Base-by-base conservation (phyloP, 2,888 invertebrate species). In the Chromoteleia sp. region DNA sequence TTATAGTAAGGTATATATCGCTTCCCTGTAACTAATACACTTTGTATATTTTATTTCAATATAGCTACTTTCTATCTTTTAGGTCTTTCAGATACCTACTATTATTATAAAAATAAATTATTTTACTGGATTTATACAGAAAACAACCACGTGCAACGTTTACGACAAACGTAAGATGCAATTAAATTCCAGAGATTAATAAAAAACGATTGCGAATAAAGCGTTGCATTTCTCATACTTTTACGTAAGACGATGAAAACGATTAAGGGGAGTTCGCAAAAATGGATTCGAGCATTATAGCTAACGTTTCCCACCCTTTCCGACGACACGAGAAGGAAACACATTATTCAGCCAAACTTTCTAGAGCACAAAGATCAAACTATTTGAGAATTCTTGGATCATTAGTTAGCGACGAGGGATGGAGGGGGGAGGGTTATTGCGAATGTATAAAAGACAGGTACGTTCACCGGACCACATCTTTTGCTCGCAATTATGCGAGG, bases 201-300 rank as follows among this genome's bases (percentile, higher is more conserved):
- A 50, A 58, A 50, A 73, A 63, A 74, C 25, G 73, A 73, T 73
- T 52, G 43, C 56, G 30, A 45, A 54, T 43, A 41, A 61, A 30
- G 73, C 48, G 65, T 58, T 63, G 74, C 58, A 56, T 65, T 74
- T 74, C 74, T 74, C 65, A 65, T 12, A 67, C 21, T 59, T 67
- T 75, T 67, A 75, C 21, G 59, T 75, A 67, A 75, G 52, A 17
- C 41, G 36, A 75, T 67, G 58, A 52, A 67, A 75, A 52, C 54
- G 58, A 75, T 75, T 65, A 67, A 67, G 52, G 52, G 43, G 48
- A 19, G 21, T 6, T 10, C 8, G 12, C 19, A 41, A 59, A 70
- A 71, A 59, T 71, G 25, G n/a, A 21, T 10, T 36, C 33, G 17
- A 29, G 25, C 29, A 59, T 73, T 58, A 54, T 12, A 30, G 29